Conservation (phyloP, 2,113 vertebrate genomes). For the Vidua macroura region DNA sequence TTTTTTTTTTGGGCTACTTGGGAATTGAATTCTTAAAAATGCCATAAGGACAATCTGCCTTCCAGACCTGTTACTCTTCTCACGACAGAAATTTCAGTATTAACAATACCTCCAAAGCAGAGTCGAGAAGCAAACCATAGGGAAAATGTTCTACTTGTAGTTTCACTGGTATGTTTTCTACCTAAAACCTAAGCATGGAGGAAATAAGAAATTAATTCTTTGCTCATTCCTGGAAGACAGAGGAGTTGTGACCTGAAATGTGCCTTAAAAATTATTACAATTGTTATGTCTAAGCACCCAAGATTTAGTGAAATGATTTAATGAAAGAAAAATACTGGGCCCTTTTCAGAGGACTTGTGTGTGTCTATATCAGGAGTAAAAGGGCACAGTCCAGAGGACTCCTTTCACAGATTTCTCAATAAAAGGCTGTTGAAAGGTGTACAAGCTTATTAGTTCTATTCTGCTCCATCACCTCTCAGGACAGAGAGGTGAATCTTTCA, state of each 20-base stretch:
- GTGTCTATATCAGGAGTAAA: not conserved
- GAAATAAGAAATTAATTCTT: not conserved
- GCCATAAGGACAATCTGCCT: not conserved
- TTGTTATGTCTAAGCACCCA: fast-evolving
- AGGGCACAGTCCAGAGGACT: not conserved
- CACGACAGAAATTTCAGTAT: not conserved
- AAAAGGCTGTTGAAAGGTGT: not conserved
- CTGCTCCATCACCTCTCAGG: not conserved
- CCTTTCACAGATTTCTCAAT: not conserved
- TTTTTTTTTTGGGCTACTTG: not conserved
- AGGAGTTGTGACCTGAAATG: not conserved
- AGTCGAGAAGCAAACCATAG: not conserved
- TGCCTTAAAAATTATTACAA: not conserved
- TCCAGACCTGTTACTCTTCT: not conserved
- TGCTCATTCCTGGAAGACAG: not conserved
- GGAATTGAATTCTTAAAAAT: not conserved
- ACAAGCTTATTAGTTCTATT: not conserved
- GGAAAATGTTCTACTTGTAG: not conserved
- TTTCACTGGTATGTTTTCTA: not conserved
- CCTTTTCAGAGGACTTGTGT: not conserved
- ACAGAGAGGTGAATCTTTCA: not conserved
- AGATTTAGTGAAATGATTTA: not conserved
- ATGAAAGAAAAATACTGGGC: not conserved
- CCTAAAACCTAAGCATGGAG: not conserved
- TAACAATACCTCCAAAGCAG: not conserved